A percentile compares a stretch with the other conserved stretches of the same genome.
Conservation (phyloP, 2,888 invertebrate genomes). For the Drosophila incognita region DNA sequence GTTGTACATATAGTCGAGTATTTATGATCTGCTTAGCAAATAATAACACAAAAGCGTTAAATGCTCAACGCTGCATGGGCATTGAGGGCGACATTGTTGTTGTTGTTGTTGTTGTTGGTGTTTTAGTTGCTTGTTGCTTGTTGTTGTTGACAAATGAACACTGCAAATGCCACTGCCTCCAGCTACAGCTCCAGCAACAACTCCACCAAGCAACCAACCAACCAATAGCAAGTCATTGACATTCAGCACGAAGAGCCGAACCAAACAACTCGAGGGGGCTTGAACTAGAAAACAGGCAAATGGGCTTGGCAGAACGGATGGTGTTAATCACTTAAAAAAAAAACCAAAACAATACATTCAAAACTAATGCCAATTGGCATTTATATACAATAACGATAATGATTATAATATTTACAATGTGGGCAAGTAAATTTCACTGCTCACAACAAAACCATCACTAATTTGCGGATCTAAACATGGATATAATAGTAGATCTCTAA, state of each 20-base stretch:
- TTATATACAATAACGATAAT: constrained; percentile 36
- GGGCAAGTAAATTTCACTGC: constrained; percentile 28
- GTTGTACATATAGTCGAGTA: constrained; percentile 37
- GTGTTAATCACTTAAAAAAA: constrained; percentile 65
- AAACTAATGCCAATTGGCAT: constrained; percentile 39
- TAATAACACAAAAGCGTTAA: constrained; percentile 70
- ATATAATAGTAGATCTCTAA: constrained; percentile 27
- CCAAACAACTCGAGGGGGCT: constrained; percentile 39
- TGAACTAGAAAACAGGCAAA: constrained; percentile 67
- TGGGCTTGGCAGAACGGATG: constrained; percentile 62
- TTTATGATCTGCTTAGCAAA: constrained; percentile 72
- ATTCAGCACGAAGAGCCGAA: constrained; percentile 60
- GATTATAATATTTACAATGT: background rate
- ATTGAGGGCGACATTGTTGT: constrained; percentile 71
- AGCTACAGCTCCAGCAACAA: constrained; percentile 33
- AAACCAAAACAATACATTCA: constrained; percentile 5
- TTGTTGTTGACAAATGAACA: constrained; percentile 68
- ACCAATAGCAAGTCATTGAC: constrained; percentile 59
- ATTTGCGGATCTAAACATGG: constrained; percentile 33
- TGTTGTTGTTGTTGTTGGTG: constrained; percentile 19
- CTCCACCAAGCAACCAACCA: constrained; percentile 7
- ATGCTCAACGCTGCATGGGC: constrained; percentile 74
- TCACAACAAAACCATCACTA: constrained; percentile 33
- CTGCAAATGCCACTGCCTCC: constrained; percentile 64
- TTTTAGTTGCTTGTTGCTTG: constrained; percentile 34